Base-by-base conservation (phyloP, 2,888 invertebrate genomes). In the Tetheella fluctuosa region DNA sequence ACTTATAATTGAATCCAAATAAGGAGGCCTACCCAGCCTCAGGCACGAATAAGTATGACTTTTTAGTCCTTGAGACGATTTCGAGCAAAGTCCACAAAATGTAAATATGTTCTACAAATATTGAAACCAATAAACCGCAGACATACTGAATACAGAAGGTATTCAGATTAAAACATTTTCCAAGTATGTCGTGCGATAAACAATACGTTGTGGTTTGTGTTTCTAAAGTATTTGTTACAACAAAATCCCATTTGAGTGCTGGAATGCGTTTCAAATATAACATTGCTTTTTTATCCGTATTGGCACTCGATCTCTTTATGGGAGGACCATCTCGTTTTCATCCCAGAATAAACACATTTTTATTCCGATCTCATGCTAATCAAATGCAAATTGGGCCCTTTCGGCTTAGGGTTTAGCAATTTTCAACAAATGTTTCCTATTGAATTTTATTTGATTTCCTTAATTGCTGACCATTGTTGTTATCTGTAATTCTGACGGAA, bases 301-400 rank as follows among this genome's bases (percentile, higher is more conserved):
- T 76, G 81, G 77, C 80, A 83, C 84, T 84, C 84, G 84, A 86
- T 85, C 84, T 83, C 81, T 85, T 84, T 85, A 87, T 83, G 80
- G 81, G 70, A 58, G 72, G 80, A 72, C 82, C 81, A 83, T 89
- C 83, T 82, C 90, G 82, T 77, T 85, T 84, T 83, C 88, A 84
- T 84, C 75, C 84, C 84, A 87, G 75, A 85, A 89, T 90, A 90
- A 90, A 90, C 90, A 90, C 89, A 89, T 89, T 90, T 90, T 90
- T 90, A 89, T 89, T 88, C 87, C 78, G 77, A 84, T 84, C 85
- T 83, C 86, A 89, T 84, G 89, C 89, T 89, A 89, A 90, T 90
- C 90, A 90, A 89, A 90, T 90, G 90, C 80, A 90, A 90, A 90
- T 89, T 84, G 80, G 83, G 77, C 84, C 87, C 84, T 89, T 89